A percentile compares a stretch with the other conserved stretches of the same genome.
Evolutionary conservation across 2,888 invertebrate species (phyloP).

Genomic region (Stenchaetothrips biformis): DNA sequence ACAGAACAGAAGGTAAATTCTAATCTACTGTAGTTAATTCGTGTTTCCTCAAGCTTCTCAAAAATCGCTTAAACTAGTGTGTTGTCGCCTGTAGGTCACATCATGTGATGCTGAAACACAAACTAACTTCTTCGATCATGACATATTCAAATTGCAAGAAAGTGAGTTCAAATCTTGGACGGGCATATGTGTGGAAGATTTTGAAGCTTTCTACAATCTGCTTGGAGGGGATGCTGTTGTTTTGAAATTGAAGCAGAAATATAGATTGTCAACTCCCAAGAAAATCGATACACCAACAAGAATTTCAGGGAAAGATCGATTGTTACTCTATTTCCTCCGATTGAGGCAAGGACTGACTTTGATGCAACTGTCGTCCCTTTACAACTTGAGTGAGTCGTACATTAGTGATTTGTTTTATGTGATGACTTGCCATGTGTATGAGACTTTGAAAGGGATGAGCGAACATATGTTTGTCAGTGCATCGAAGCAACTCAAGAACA

Average conservation of each 20-base stretch:
- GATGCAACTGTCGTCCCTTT: background rate
- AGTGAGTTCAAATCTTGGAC: background rate
- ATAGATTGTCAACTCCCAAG: background rate
- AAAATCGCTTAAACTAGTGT: no score
- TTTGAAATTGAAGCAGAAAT: background rate
- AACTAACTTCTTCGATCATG: no score
- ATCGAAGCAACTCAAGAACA: background rate
- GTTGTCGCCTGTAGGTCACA: no score
- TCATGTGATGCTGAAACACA: no score
- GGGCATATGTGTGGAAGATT: background rate
- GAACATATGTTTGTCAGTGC: background rate
- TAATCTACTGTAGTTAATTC: no score
- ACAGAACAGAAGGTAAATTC: no score
- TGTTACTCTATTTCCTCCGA: background rate
- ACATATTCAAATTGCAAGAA: no score
- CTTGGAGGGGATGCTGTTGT: background rate
- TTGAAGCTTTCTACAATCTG: background rate
- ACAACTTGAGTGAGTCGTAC: background rate
- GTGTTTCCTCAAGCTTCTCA: no score
- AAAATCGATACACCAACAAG: background rate
- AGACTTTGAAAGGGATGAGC: background rate
- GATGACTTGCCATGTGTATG: background rate
- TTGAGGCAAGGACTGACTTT: background rate
- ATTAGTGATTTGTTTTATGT: background rate
- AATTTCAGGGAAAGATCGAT: background rate